Evolutionary conservation across 2,797 vertebrate species (phyloP), one percentile per base, ranked within the genome.

Genomic region (Pangasius mekongensis): DNA sequence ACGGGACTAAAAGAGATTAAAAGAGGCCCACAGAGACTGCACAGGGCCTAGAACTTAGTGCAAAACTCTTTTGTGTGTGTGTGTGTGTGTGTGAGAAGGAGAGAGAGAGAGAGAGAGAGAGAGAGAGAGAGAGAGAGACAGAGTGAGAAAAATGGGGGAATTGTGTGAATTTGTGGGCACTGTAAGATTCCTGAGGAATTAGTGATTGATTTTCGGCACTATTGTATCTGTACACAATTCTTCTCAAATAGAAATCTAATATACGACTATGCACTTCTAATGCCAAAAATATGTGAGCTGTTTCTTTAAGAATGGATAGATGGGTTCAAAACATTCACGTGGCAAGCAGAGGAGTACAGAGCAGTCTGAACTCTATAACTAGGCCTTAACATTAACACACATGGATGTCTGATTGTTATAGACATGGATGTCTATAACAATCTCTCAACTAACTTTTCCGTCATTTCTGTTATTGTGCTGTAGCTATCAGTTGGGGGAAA

Each of bases 311-410:
- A 94, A 95, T 95, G 95, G 87, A 91, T 43, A 87, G 87, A 90
- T 24, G 49, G 10, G 49, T 92, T 92, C 92, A 89, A 89, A 93
- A 93, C 93, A 96, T 95, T 96, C 93, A 98, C 97, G 97, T 97
- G 95, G 73, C 14, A n/a, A 71, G 36, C 36, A 77, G 60, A 52
- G 30, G 20, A 77, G 27, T 39, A 20, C 16, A 22, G 27, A 56
- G 24, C 86, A 58, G 20, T 24, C 71, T 24, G 49, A 67, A 13
- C 3, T 58, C 18, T 43, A 52, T 36, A 66, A 36, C 58, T 22
- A 47, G n/a, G 10, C 62, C 36, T 24, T 36, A 47, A 52, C 47
- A 47, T 39, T 20, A 56, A 36, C 82, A 83, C 8, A 56, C 43
- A 60, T 2, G 22, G 22, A n/a, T 30, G 22, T 16, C 24, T 47